These are phyloP conservation scores for Conus betulinus DNA, from an alignment of 1,140 invertebrate genomes.

Conservation along the genomic window DNA sequence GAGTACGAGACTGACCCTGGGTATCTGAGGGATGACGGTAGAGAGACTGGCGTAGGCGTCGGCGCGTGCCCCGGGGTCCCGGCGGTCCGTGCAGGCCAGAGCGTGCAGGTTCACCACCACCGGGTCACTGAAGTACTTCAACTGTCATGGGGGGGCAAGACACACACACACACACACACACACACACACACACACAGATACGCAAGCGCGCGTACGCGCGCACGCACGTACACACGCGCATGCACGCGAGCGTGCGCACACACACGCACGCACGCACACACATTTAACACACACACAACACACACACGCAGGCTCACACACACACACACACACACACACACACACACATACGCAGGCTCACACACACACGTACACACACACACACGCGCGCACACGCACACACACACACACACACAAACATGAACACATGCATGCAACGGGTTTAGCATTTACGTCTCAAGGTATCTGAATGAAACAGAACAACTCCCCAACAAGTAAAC, in stretches of 20 bases:
- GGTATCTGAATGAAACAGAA: no score
- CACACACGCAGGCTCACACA: no score
- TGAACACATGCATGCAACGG: no score
- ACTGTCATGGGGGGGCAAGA: conserved; percentile 57
- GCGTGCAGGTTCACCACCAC: conserved; percentile 92
- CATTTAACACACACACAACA: no score
- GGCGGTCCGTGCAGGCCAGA: conserved; percentile 83
- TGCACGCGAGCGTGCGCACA: background rate
- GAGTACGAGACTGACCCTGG: conserved; percentile 83
- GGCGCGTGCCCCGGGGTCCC: conserved; percentile 84
- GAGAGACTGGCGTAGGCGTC: conserved; percentile 92
- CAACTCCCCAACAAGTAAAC: no score
- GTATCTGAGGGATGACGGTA: conserved; percentile 91
- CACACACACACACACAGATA: background rate
- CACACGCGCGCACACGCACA: background rate
- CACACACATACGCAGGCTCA: background rate
- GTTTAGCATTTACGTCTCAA: no score
- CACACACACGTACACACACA: background rate
- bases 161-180: conserved; percentile 29
- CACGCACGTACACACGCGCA: no score
- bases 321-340: background rate
- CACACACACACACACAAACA: no score
- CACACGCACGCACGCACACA: background rate
- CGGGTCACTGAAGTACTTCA: conserved; percentile 84
- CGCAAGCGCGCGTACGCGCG: no score